Percentiles rank a stretch among this genome's conserved stretches.
Conservation (phyloP, 2,888 invertebrate genomes). For the Hypselothyrea guttata region DNA sequence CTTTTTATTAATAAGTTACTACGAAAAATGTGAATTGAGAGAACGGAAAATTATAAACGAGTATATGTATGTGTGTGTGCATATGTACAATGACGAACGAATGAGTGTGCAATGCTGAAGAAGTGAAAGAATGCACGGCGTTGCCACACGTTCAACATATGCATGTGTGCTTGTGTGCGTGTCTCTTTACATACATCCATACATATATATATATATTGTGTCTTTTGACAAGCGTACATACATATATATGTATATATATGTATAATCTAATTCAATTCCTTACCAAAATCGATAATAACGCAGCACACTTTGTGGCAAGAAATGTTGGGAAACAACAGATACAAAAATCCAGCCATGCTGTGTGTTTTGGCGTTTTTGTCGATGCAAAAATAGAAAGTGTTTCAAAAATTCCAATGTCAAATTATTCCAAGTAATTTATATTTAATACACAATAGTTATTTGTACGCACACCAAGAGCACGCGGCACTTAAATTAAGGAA, state of each 20-base stretch:
- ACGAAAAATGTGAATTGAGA: conserved; percentile 64
- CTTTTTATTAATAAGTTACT: conserved; percentile 56
- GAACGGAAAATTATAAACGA: conserved; percentile 69
- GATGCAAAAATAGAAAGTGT: conserved; percentile 36
- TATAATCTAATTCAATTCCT: conserved; percentile 52
- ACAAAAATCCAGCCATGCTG: conserved; percentile 26
- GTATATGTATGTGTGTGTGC: conserved; percentile 37
- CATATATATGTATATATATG: conserved; percentile 5
- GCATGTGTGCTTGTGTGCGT: conserved; percentile 45
- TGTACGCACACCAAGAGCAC: conserved; percentile 51
- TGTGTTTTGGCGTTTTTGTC: conserved; percentile 50
- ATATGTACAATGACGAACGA: conserved; percentile 59
- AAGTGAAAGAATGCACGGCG: conserved; percentile 74
- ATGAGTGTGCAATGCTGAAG: conserved; percentile 73
- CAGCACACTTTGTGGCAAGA: conserved; percentile 51
- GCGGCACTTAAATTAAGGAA: conserved; percentile 61
- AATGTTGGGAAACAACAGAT: conserved; percentile 23
- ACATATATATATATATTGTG: conserved; percentile 15
- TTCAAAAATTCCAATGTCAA: conserved; percentile 60
- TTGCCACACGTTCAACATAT: conserved; percentile 57
- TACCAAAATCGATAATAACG: conserved; percentile 57
- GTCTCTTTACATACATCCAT: conserved; percentile 26
- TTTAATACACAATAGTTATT: conserved; percentile 38
- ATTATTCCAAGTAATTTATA: conserved; percentile 50
- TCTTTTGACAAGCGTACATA: conserved; percentile 26